Base-by-base conservation (phyloP, 2,797 vertebrate genomes). In the Crocodylus rhombifer region DNA sequence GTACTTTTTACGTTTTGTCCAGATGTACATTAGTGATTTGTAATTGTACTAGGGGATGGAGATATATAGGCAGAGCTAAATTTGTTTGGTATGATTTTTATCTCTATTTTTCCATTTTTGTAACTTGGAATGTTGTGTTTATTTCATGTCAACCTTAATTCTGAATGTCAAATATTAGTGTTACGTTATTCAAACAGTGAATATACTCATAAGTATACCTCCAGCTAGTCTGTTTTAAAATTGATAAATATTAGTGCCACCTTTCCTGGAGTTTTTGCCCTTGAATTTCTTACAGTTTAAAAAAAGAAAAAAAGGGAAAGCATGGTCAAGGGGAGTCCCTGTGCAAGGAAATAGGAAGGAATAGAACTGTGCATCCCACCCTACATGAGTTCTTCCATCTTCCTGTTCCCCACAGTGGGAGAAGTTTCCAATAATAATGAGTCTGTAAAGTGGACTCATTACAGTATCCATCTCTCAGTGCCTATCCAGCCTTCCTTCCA, bases 391-490 rank as follows among this genome's bases (percentile, higher is more conserved):
- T 4, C 21, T 81, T 95, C 88, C 18, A 2, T 62, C 13, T 57
- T 64, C 58, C 30, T 51, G 42, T 91, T 86, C 33, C 6, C 51
- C 2, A 2, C 58, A 64, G 3, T 12, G 28, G 3, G 33, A 65
- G 42, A 78, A 65, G 10, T 87, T 91, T 85, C 12, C 62, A 33
- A 83, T 87, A 82, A 84, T 5, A 9, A 9, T 0, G 0, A 30
- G 2, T 62, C 18, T 92, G 86, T 88, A 55, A 82, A 87, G 83
- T 56, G n/a, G 88, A 36, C 75, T n/a, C 85, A 89, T 94, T 62
- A 69, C 5, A 74, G 63, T 73, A 89, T 16, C 77, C 12, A 36
- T 86, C 4, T 60, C 88, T n/a, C 56, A 88, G 67, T 65, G n/a
- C 61, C 63, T 90, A 0, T 88, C 90, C 8, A 12, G 58, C 23